Base-by-base conservation (phyloP, 2,113 vertebrate genomes). In the Laticauda colubrina region DNA sequence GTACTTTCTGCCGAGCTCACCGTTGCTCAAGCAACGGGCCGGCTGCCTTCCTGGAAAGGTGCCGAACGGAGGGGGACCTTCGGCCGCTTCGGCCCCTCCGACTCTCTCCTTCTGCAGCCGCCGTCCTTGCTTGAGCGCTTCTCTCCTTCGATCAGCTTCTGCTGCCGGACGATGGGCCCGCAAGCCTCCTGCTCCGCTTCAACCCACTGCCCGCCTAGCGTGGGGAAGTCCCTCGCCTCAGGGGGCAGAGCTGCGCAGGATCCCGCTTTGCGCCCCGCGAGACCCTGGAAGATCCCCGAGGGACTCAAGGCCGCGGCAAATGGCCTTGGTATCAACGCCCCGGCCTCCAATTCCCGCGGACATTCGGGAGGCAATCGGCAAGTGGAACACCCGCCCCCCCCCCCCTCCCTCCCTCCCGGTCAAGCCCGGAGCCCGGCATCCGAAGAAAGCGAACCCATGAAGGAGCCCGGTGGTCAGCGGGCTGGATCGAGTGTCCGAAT, bases 301-400 rank as follows among this genome's bases (percentile, higher is more conserved):
- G 95, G 95, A 96, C 95, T 94, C 95, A 95, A 94, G 61, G 92
- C 94, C 7, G 56, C n/a, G 3, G 54, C 90, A 26, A 97, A 97
- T 94, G 1, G 92, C 96, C 97, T 97, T 97, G 95, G 97, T 97
- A 98, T 98, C 97, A 97, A 98, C 97, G 97, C 97, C 96, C 97
- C 94, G 96, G 97, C 98, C 98, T 98, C 97, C 98, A 97, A 97
- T 98, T 95, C 9, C 57, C 57, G 23, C 9, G 98, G 96, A 96
- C 98, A 98, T 98, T 98, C 98, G 98, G 97, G 97, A 98, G 97
- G 97, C 98, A 97, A 98, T 98, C 98, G 98, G 98, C 96, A 94
- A 97, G 96, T 96, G 97, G 97, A 98, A 98, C 59, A 0, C 23
- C 23, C 97, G 98, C 51, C 97, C 98, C 97, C 98, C 97, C 97